phyloP scores from a whole-genome alignment of 2,797 vertebrate species.

The Tamandua tetradactyla region DNA sequence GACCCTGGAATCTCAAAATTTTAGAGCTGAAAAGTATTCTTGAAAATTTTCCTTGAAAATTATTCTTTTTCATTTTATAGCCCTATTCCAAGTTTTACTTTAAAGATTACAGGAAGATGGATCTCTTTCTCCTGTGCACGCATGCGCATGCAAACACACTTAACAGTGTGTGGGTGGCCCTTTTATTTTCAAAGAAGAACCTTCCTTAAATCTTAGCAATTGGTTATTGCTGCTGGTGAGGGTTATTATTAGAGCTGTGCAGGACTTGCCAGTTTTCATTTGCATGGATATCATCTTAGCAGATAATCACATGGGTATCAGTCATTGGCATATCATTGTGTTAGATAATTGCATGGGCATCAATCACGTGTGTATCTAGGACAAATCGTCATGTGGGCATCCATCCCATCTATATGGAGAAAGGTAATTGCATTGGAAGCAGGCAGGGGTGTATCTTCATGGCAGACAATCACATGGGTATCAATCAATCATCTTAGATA shows the following conservation, averaged over 20 bases:
- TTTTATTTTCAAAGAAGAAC: constrained; percentile 56
- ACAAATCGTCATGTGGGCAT: constrained; percentile 36
- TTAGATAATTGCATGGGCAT: constrained; percentile 72
- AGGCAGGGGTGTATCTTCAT: constrained; percentile 20
- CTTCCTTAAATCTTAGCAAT: constrained; percentile 29
- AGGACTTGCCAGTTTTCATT: constrained; percentile 72
- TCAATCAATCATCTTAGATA: constrained; percentile 63
- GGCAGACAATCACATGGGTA: constrained; percentile 56
- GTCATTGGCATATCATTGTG: constrained; percentile 69
- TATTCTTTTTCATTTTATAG: neutral
- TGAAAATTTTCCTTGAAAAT: constrained; percentile 6
- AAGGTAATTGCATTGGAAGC: constrained; percentile 59
- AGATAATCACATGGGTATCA: constrained; percentile 75
- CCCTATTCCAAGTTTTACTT: constrained; percentile 22
- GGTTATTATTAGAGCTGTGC: constrained; percentile 65
- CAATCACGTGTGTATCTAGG: constrained; percentile 62
- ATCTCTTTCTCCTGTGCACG: neutral
- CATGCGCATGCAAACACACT: neutral
- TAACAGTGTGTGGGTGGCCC: neutral
- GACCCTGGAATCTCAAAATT: constrained; percentile 22
- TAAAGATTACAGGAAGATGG: neutral
- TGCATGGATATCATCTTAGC: constrained; percentile 68
- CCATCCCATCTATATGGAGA: neutral
- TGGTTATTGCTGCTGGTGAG: constrained; percentile 55
- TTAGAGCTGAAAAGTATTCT: constrained; percentile 10